These are phyloP conservation scores for Aethina tumida DNA, from an alignment of 1,140 invertebrate species.

Conservation along the genomic window DNA sequence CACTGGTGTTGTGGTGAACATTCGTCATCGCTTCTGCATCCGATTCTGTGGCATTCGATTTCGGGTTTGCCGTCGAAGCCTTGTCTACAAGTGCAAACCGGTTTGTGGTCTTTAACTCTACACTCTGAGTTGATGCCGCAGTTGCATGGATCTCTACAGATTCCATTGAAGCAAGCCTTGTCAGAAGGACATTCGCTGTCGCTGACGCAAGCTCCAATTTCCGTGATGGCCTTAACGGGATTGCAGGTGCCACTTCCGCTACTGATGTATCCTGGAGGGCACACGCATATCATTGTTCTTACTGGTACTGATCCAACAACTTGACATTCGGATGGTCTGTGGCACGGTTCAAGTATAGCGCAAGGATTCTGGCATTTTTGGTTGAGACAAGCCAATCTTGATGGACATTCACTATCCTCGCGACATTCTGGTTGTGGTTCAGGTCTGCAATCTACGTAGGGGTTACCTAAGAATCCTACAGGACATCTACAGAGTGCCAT, in stretches of 20 bases:
- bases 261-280: constrained; percentile 78
- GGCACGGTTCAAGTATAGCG: constrained; percentile 63
- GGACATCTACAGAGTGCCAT: constrained; percentile 75
- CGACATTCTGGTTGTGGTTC: constrained; percentile 66
- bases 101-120: constrained; percentile 69
- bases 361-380: constrained; percentile 79
- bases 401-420: constrained; percentile 71
- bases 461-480: constrained; percentile 59
- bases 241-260: constrained; percentile 70
- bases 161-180: constrained; percentile 65
- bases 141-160: constrained; percentile 72
- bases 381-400: constrained; percentile 67
- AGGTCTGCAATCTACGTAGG: constrained; percentile 65
- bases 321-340: constrained; percentile 65
- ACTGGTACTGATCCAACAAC: constrained; percentile 72
- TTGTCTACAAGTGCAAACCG: constrained; percentile 68
- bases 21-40: constrained; percentile 62
- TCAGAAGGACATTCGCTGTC: constrained; percentile 67
- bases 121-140: constrained; percentile 74
- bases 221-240: constrained; percentile 51
- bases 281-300: constrained; percentile 79
- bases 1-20: constrained; percentile 69
- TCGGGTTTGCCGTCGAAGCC: constrained; percentile 76
- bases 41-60: constrained; percentile 59
- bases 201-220: constrained; percentile 56